These are phyloP conservation scores for Athalia circularis DNA, from an alignment of 2,888 invertebrate species.

Conservation along the genomic window DNA sequence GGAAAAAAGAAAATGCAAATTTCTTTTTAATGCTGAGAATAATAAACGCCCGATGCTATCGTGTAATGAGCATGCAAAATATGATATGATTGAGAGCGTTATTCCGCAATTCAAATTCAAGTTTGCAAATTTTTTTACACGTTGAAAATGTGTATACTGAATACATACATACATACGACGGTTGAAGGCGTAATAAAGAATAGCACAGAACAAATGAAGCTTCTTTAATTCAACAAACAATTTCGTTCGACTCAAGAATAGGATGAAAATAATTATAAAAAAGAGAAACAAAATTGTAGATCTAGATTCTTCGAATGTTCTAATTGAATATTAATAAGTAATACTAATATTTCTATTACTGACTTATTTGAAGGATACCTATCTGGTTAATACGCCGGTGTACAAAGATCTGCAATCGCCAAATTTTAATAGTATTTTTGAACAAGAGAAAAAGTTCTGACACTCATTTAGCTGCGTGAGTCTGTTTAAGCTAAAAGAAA, in stretches of 20 bases:
- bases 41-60: conserved; percentile 20
- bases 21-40: neutral
- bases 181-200: conserved; percentile 5
- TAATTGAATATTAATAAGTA: conserved; percentile 25
- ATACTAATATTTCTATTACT: conserved; percentile 29
- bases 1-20: conserved; percentile 6
- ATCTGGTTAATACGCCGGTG: neutral
- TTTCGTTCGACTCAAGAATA: too few species aligned
- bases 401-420: conserved; percentile 34
- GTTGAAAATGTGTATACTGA: neutral
- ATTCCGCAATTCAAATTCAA: neutral
- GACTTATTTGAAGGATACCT: neutral
- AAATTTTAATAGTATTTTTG: neutral
- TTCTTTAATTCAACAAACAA: neutral
- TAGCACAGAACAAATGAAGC: conserved; percentile 15
- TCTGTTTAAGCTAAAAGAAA: neutral
- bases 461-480: conserved; percentile 16
- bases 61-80: neutral
- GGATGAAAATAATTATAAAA: neutral
- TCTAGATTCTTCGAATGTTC: neutral
- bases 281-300: conserved; percentile 4
- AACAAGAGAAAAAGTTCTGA: neutral
- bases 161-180: conserved; percentile 4
- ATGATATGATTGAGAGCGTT: conserved; percentile 3
- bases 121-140: neutral